A percentile compares a stretch with the other conserved stretches of the same genome.
phyloP scores from a whole-genome alignment of 30 jellyfish, hydroid and myxozoan genomes.

The Nemopilema nomurai region DNA sequence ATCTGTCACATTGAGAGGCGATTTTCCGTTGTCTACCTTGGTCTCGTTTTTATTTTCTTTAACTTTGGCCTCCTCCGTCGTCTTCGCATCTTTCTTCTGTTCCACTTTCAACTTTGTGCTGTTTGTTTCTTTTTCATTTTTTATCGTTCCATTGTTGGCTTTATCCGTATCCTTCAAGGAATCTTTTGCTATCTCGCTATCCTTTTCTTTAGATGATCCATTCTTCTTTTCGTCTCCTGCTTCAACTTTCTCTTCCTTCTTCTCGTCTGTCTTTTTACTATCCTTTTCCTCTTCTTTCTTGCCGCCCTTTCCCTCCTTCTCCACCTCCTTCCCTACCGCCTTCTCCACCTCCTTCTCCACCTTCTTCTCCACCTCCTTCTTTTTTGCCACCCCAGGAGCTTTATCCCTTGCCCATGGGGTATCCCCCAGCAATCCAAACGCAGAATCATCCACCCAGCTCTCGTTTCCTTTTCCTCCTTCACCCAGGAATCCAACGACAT shows the following conservation, averaged over 20 bases:
- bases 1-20: background rate
- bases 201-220: background rate
- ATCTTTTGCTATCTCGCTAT: background rate
- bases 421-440: constrained; percentile 59
- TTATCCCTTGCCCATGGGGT: constrained; percentile 36
- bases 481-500: too few species aligned
- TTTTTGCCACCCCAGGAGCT: constrained; percentile 17
- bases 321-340: background rate
- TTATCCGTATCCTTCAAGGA: background rate
- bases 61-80: background rate
- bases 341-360: background rate
- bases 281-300: background rate
- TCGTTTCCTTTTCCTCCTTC: background rate
- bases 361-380: background rate
- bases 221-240: background rate
- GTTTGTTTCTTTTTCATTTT: background rate
- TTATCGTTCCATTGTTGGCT: background rate
- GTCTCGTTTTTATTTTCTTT: background rate
- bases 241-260: background rate
- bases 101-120: background rate
- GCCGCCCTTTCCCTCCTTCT: background rate
- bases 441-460: constrained; percentile 29
- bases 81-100: background rate
- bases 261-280: background rate
- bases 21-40: constrained; percentile 6